Percentiles rank a stretch among this genome's conserved stretches.
These are phyloP conservation scores for Heliconius nattereri DNA, from an alignment of 1,140 invertebrate species.

Conservation along the genomic window DNA sequence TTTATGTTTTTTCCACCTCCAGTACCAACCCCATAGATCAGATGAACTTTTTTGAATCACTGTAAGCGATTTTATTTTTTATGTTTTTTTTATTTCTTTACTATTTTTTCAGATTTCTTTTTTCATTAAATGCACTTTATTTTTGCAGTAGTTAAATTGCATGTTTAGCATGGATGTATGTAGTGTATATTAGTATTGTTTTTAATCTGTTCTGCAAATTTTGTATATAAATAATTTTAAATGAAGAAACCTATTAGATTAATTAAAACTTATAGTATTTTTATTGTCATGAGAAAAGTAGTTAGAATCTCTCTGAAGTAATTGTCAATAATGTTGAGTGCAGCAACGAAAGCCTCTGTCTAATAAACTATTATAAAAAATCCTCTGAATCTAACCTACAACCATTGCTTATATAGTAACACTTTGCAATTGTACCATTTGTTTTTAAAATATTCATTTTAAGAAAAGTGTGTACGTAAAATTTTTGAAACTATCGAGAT, in stretches of 20 bases:
- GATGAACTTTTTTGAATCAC: slow-evolving; percentile 80
- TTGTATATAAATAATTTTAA: slow-evolving; percentile 16
- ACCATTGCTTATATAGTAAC: background rate
- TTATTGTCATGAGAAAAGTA: background rate
- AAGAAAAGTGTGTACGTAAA: too few relatives aligned
- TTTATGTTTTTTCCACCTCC: slow-evolving; percentile 65
- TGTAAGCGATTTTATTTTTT: slow-evolving; percentile 72
- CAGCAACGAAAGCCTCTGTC: background rate
- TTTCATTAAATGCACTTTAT: background rate
- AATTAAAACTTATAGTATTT: too few relatives aligned
- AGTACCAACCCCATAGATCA: slow-evolving; percentile 80
- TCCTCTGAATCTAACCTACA: background rate
- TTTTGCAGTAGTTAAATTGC: background rate
- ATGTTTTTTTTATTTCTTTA: slow-evolving; percentile 46
- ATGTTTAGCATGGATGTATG: background rate
- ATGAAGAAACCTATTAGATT: background rate
- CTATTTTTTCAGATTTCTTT: slow-evolving; percentile 38
- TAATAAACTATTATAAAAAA: background rate
- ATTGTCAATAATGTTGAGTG: background rate
- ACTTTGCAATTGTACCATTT: background rate
- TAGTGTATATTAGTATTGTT: background rate
- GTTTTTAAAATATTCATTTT: background rate
- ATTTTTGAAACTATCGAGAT: too few relatives aligned
- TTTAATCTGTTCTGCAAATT: background rate
- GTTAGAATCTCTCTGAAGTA: background rate